A percentile compares a stretch with the other conserved stretches of the same genome.
Evolutionary conservation across 2,113 vertebrate species (phyloP).

Genomic region (Elaphurus davidianus): DNA sequence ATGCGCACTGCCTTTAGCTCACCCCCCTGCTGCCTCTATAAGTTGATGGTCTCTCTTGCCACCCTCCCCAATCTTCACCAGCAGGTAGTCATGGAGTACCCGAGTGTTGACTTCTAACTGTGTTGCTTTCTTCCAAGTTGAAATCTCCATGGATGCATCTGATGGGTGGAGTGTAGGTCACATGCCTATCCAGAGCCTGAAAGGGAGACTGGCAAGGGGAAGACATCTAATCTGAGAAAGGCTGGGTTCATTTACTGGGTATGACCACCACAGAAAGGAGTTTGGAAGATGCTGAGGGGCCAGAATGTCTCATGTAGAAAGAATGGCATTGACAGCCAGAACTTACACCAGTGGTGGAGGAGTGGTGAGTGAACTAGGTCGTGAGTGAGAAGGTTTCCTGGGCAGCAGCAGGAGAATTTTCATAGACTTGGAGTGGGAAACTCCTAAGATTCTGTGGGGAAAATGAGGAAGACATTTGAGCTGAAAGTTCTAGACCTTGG

Average conservation of each 20-base stretch:
- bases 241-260: background rate
- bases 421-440: background rate
- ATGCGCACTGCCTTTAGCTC: rapidly evolving
- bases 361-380: too few relatives aligned
- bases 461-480: background rate
- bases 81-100: background rate
- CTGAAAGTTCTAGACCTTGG: background rate
- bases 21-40: background rate
- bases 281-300: background rate
- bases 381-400: background rate
- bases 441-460: background rate
- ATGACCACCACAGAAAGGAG: background rate
- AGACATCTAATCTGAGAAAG: background rate
- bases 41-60: background rate
- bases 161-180: background rate
- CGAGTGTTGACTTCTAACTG: background rate
- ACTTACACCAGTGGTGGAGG: too few relatives aligned
- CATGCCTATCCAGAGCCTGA: background rate
- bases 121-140: background rate
- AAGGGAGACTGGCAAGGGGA: background rate
- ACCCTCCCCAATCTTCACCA: background rate
- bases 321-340: background rate
- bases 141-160: background rate
- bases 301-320: background rate
- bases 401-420: background rate